Evolutionary conservation across 2,797 vertebrate species (phyloP).

Genomic region (Takifugu rubripes): DNA sequence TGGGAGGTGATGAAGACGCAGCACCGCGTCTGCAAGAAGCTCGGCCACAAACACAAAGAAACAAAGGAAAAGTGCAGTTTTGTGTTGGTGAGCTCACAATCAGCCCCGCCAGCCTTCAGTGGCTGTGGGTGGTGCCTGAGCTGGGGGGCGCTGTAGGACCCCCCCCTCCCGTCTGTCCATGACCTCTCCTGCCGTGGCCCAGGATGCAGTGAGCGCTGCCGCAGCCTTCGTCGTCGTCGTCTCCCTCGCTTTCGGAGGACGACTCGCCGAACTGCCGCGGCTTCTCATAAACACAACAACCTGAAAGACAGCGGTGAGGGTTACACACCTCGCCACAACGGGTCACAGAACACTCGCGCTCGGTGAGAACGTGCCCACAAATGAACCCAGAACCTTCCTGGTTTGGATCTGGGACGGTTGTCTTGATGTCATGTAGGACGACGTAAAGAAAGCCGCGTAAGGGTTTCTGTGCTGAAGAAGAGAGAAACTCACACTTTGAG

Average conservation of each 20-base stretch:
- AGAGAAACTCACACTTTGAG: slow-evolving; percentile 83
- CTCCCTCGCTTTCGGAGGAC: slow-evolving; percentile 90
- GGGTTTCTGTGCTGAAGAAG: no score
- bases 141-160: slow-evolving; percentile 65
- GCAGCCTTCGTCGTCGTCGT: slow-evolving; percentile 87
- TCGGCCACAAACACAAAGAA: slow-evolving; percentile 49
- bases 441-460: no score
- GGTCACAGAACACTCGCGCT: no score
- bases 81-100: slow-evolving; percentile 31
- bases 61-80: slow-evolving; percentile 45
- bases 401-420: no score
- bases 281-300: slow-evolving; percentile 94
- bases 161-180: slow-evolving; percentile 61
- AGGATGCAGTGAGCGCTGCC: slow-evolving; percentile 88
- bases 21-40: slow-evolving; percentile 26
- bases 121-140: slow-evolving; percentile 72
- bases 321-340: background rate
- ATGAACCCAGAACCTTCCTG: no score
- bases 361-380: no score
- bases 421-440: no score
- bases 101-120: slow-evolving; percentile 50
- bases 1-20: slow-evolving; percentile 9
- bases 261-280: slow-evolving; percentile 89
- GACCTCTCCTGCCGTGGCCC: slow-evolving; percentile 80
- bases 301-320: slow-evolving; percentile 56